These are phyloP conservation scores for Erebia ligea DNA, from an alignment of 2,888 invertebrate genomes.

Conservation along the genomic window DNA sequence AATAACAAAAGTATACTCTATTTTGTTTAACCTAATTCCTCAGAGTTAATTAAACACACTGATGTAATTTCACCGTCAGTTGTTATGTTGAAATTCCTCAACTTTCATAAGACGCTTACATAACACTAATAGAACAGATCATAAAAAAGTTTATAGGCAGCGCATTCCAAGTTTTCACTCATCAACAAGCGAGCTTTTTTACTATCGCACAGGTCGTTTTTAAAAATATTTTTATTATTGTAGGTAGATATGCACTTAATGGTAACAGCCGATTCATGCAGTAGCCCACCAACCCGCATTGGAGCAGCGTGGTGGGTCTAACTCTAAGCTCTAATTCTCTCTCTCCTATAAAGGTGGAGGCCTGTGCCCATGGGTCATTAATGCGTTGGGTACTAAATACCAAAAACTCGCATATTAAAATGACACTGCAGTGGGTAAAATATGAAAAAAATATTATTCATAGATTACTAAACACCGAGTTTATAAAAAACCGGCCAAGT, in stretches of 20 bases:
- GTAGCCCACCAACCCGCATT: too few species aligned
- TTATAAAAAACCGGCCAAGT: too few species aligned
- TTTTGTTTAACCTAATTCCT: background rate
- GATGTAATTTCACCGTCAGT: background rate
- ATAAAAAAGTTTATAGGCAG: slow-evolving; percentile 22
- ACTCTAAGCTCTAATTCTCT: too few species aligned
- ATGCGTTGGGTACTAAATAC: too few species aligned
- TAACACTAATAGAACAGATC: slow-evolving; percentile 6
- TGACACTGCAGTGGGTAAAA: too few species aligned
- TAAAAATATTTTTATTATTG: background rate
- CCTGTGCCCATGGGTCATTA: too few species aligned
- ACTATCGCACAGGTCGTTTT: background rate
- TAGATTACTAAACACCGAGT: too few species aligned
- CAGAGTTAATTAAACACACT: background rate
- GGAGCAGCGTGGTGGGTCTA: too few species aligned
- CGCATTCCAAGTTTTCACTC: slow-evolving; percentile 16
- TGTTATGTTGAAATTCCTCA: slow-evolving; percentile 19
- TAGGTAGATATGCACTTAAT: background rate
- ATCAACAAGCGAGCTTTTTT: slow-evolving; percentile 6
- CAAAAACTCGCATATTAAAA: too few species aligned
- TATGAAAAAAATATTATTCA: too few species aligned
- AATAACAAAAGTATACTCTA: background rate
- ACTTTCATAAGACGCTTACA: slow-evolving; percentile 20
- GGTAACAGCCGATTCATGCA: background rate
- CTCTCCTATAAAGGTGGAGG: too few species aligned